Evolutionary conservation across 2,888 invertebrate species (phyloP).

Genomic region (Luperina testacea): DNA sequence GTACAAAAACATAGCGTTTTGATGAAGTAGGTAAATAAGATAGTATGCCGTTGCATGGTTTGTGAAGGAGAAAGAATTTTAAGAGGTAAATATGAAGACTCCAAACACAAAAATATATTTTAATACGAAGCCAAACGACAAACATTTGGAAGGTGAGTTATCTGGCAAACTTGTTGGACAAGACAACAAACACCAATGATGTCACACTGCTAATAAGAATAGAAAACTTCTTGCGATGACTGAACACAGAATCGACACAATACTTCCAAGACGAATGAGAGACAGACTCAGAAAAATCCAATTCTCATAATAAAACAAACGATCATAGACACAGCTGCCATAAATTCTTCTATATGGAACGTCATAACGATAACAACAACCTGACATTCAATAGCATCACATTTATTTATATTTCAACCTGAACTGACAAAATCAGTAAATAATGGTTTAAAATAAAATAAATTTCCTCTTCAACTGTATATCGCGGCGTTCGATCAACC

Average conservation of each 20-base stretch:
- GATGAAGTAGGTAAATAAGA: too few species aligned
- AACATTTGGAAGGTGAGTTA: background rate
- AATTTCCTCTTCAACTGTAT: slow-evolving; percentile 36
- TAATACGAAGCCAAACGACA: background rate
- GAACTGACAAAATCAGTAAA: slow-evolving; percentile 57
- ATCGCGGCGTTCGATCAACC: slow-evolving; percentile 43
- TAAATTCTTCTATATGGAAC: background rate
- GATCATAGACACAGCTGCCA: slow-evolving; percentile 4
- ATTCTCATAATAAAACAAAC: background rate
- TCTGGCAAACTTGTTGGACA: background rate
- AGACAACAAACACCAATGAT: background rate
- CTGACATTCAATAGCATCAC: slow-evolving; percentile 6
- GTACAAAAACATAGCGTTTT: background rate
- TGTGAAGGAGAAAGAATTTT: background rate
- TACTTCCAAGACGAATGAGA: background rate
- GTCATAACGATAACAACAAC: slow-evolving; percentile 8
- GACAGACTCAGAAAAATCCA: background rate
- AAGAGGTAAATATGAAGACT: background rate
- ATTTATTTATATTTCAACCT: slow-evolving; percentile 43
- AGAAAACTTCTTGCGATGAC: background rate
- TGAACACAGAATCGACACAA: background rate
- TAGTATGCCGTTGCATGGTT: background rate
- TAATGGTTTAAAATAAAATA: slow-evolving; percentile 55
- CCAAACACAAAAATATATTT: background rate
- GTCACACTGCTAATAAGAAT: background rate